These are phyloP conservation scores for Emmelina monodactyla DNA, from an alignment of 2,888 invertebrate genomes.

Conservation along the genomic window DNA sequence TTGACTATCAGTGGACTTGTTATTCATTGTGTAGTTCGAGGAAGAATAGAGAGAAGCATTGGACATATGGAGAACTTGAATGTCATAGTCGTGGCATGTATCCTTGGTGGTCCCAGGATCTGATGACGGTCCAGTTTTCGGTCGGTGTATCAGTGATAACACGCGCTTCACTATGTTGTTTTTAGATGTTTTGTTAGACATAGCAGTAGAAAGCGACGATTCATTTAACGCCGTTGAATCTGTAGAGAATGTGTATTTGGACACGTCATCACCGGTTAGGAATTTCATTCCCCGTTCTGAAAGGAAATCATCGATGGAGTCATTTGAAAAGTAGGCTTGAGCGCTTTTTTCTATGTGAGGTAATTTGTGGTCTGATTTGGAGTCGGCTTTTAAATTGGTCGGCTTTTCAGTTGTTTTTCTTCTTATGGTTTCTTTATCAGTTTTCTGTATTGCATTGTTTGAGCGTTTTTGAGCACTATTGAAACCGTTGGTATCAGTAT, in stretches of 20 bases:
- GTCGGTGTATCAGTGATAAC: slow-evolving; percentile 27
- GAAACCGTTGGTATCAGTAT: slow-evolving; percentile 15
- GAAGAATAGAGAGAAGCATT: slow-evolving; percentile 34
- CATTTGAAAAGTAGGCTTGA: slow-evolving; percentile 42
- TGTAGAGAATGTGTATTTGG: slow-evolving; percentile 31
- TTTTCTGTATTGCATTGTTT: background rate
- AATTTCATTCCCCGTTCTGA: slow-evolving; percentile 36
- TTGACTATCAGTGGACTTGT: slow-evolving; percentile 18
- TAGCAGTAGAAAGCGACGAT: slow-evolving; percentile 19
- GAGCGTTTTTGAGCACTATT: slow-evolving; percentile 1
- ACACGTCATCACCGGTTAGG: slow-evolving; percentile 29
- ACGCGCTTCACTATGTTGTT: slow-evolving; percentile 36
- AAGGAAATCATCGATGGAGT: slow-evolving; percentile 44
- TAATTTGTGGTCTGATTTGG: slow-evolving; percentile 17
- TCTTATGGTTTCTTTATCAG: background rate
- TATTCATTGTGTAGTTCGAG: slow-evolving; percentile 27
- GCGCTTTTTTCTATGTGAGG: slow-evolving; percentile 35
- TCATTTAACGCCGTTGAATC: slow-evolving; percentile 21
- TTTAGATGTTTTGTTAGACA: slow-evolving; percentile 41
- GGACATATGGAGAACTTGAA: slow-evolving; percentile 44
- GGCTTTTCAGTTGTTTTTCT: background rate
- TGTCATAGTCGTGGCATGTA: slow-evolving; percentile 21
- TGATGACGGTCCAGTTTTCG: slow-evolving; percentile 29
- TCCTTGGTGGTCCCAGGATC: slow-evolving; percentile 31
- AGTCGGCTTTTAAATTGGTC: slow-evolving; percentile 4